Conservation (phyloP, 30 jellyfish, hydroid and myxozoan species). For the Aurelia aurita complex sp. Pacific region DNA sequence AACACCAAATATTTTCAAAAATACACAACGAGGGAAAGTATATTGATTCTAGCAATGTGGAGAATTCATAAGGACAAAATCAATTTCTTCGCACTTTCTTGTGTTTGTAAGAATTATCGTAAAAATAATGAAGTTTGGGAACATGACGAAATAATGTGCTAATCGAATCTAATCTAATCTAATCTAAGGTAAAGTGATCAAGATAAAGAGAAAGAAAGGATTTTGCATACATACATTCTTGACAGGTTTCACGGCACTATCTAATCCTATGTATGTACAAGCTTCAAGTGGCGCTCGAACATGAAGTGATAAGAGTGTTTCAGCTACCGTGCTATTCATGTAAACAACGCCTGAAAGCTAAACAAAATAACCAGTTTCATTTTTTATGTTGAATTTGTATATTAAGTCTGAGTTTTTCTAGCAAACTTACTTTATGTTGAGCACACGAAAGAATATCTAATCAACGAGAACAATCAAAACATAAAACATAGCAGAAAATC, state of each 20-base stretch:
- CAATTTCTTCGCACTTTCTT: too few species aligned
- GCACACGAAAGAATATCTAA: too few species aligned
- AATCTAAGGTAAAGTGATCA: not conserved
- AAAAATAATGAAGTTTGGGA: not conserved
- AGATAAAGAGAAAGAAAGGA: not conserved
- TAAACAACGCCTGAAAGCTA: conserved; percentile 88
- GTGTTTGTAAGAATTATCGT: too few species aligned
- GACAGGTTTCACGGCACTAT: conserved; percentile 77
- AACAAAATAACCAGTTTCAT: not conserved
- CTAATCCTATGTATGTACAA: conserved; percentile 93
- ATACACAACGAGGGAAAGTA: too few species aligned
- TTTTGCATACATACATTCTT: conserved; percentile 62
- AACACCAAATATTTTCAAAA: too few species aligned
- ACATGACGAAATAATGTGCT: not conserved
- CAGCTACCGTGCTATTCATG: conserved; percentile 77
- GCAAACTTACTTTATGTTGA: not conserved
- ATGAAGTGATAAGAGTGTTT: conserved; percentile 70
- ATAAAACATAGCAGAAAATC: too few species aligned
- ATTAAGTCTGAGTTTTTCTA: not conserved
- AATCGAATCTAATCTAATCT: too few species aligned
- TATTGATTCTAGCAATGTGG: too few species aligned
- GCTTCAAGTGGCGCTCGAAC: conserved; percentile 89
- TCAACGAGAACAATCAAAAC: too few species aligned
- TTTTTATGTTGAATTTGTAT: not conserved
- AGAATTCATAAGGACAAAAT: too few species aligned